phyloP scores from a whole-genome alignment of 2,797 vertebrate species.

The Moxostoma hubbsi region DNA sequence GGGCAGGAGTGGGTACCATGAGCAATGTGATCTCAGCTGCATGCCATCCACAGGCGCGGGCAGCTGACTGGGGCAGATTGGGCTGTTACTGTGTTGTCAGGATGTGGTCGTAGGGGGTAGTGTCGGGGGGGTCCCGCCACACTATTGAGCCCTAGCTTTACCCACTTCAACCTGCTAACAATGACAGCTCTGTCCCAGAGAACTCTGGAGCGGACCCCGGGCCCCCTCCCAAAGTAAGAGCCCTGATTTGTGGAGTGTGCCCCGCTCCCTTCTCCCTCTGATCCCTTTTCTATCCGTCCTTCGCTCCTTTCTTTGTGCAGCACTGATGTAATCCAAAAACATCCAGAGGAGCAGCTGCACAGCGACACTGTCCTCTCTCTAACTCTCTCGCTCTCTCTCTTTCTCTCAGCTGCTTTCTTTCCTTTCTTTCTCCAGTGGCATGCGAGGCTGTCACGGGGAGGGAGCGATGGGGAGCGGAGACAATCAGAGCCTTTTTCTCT shows the following conservation, averaged over 20 bases:
- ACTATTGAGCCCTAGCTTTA: conserved; percentile 78
- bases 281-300: conserved; percentile 69
- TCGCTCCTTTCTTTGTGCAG: conserved; percentile 79
- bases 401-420: conserved; percentile 76
- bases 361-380: conserved; percentile 81
- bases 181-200: conserved; percentile 83
- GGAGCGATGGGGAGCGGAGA: conserved; percentile 77
- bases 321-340: conserved; percentile 92
- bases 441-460: conserved; percentile 81
- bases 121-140: conserved; percentile 45
- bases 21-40: conserved; percentile 77
- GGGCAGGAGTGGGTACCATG: conserved; percentile 41
- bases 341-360: conserved; percentile 90
- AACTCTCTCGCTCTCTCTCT: conserved; percentile 71
- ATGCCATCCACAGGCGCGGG: conserved; percentile 73
- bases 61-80: conserved; percentile 79
- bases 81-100: conserved; percentile 79
- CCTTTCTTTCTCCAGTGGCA: conserved; percentile 86
- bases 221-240: conserved; percentile 61
- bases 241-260: conserved; percentile 85
- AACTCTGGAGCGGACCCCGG: conserved; percentile 67
- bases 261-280: conserved; percentile 71
- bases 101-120: conserved; percentile 56
- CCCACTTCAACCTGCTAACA: conserved; percentile 80
- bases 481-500: conserved; percentile 89